These are phyloP conservation scores for Linnaemya vulpina DNA, from an alignment of 2,888 invertebrate genomes.

Conservation along the genomic window DNA sequence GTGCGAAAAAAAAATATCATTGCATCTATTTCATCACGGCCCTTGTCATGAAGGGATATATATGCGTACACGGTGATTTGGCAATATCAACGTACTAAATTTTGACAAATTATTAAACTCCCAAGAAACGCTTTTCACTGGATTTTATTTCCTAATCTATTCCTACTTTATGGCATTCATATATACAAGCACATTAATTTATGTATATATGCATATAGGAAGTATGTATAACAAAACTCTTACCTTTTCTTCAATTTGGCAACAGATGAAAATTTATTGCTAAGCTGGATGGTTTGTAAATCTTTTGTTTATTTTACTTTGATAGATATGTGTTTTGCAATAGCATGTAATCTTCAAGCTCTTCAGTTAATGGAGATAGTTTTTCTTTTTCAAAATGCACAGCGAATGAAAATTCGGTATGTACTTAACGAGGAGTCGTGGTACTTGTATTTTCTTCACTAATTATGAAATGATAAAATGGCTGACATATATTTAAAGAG, in stretches of 20 bases:
- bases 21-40: no score
- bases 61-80: no score
- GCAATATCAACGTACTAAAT: no score
- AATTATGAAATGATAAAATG: slow-evolving; percentile 56
- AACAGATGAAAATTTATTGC: neutral
- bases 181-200: no score
- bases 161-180: no score
- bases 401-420: neutral
- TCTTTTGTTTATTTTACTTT: neutral
- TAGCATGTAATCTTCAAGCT: neutral
- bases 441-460: slow-evolving; percentile 12
- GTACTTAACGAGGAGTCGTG: neutral
- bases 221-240: neutral
- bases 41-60: no score
- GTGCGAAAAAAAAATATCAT: no score
- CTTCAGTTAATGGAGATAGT: neutral
- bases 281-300: neutral
- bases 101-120: no score
- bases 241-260: neutral
- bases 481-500: neutral
- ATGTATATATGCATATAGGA: neutral
- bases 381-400: slow-evolving; percentile 1
- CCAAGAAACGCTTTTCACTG: no score
- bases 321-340: neutral
- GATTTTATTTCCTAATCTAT: no score